Base-by-base conservation (phyloP, 92 coral and sea anemone species). In the Pocillopora grandis region DNA sequence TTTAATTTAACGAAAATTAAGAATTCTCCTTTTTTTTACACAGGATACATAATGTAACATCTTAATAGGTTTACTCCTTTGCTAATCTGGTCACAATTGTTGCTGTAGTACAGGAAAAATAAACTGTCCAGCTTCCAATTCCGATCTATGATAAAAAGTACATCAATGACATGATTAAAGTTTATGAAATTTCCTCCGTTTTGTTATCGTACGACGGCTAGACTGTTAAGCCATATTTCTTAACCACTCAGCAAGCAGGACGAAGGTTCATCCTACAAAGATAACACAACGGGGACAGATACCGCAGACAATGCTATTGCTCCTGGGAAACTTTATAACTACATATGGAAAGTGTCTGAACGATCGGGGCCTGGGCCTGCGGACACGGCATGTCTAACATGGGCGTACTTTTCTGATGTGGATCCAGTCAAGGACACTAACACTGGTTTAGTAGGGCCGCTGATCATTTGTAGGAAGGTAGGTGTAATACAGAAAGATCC, bases 361-460 rank as follows among this genome's bases (percentile, higher is more conserved):
- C 90, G 98, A 78, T 95, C 98, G 17, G 98, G 97, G 33, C 98
- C 98, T 58, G 83, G 86, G 7, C 71, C 86, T 0, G 78, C 76
- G 10, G 95, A 93, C 31, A 91, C 94, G 2, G 90, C 89, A 60
- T 95, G 98, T 66, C 8, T 95, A 10, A 88, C 97, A 57, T 95
- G 97, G 98, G 93, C 86, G 10, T 95, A 95, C 88, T 93, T 85
- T 74, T 93, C 97, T 8, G 92, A 93, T 67, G 98, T 95, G 12
- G 86, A 95, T 64, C 89, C 98, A 7, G 83, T 92, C 10, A 91
- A 82, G 62, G 98, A 95, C 78, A 90, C 97, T 62, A 91, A 95
- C 85, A 77, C 93, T 12, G 98, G 97, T 56, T 80, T 95, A 31
- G 86, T 95, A 17, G 98, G 98, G 56, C 88, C 97, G 3, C 66